phyloP scores from a whole-genome alignment of 2,113 vertebrate genomes.

The Triplophysa rosa region DNA sequence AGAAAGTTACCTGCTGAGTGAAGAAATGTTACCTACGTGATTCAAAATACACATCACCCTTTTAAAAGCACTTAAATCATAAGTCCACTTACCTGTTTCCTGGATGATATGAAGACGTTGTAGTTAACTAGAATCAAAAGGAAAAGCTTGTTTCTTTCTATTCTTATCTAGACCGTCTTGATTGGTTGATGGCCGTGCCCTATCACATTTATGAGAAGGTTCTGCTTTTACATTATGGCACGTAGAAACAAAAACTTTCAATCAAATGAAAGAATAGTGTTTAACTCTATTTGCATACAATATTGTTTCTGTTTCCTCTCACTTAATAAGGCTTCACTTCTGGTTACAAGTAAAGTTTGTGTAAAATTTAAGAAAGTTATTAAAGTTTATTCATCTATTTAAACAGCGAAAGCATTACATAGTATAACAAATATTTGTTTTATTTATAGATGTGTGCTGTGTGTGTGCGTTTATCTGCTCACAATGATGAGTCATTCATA shows the following conservation, averaged over 20 bases:
- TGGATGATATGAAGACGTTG: background rate
- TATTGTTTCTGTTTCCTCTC: background rate
- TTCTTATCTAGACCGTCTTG: constrained; percentile 4
- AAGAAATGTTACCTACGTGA: too few species aligned
- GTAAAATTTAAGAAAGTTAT: background rate
- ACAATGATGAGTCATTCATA: background rate
- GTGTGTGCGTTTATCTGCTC: background rate
- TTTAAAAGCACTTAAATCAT: background rate
- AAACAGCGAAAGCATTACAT: background rate
- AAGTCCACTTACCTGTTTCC: background rate
- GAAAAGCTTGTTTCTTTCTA: background rate
- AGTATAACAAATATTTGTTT: background rate
- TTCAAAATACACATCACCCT: background rate
- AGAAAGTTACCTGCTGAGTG: too few species aligned
- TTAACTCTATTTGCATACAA: background rate
- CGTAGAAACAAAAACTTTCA: background rate
- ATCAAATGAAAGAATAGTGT: background rate
- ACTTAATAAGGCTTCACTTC: background rate
- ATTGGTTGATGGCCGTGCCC: background rate
- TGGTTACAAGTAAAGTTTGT: background rate
- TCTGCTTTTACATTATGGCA: background rate
- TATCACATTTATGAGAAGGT: background rate
- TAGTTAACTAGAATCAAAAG: background rate
- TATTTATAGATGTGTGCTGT: constrained; percentile 9
- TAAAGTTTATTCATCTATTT: too few species aligned